Percentiles rank a stretch among this genome's conserved stretches.
Conservation (phyloP, 1,140 invertebrate species). For the Drosophila varians region DNA sequence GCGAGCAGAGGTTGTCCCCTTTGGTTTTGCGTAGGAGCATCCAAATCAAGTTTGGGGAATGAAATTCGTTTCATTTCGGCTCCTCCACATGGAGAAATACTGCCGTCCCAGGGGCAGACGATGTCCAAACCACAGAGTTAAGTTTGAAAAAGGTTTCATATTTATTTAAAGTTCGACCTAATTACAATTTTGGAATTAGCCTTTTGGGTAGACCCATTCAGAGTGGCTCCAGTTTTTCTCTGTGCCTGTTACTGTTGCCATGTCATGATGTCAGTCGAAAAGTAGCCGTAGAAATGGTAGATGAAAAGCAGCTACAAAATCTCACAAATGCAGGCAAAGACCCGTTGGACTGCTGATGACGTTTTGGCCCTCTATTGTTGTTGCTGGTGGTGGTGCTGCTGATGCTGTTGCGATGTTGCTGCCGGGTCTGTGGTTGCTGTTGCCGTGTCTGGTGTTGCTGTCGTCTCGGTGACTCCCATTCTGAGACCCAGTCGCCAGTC, state of each 20-base stretch:
- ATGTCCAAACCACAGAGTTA: neutral
- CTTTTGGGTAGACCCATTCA: neutral
- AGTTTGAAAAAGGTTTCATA: neutral
- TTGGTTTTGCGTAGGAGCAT: slow-evolving; percentile 40
- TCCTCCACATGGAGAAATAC: slow-evolving; percentile 9
- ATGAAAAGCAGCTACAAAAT: slow-evolving; percentile 45
- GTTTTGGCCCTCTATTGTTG: slow-evolving; percentile 44
- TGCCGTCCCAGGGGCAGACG: no score
- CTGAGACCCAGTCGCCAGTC: slow-evolving; percentile 28
- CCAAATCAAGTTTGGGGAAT: slow-evolving; percentile 66
- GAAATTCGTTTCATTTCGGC: slow-evolving; percentile 40
- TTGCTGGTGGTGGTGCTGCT: slow-evolving; percentile 14
- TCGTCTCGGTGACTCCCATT: slow-evolving; percentile 32
- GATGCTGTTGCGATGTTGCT: neutral
- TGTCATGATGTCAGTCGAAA: slow-evolving; percentile 12
- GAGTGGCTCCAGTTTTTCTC: slow-evolving; percentile 3
- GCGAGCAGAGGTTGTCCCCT: slow-evolving; percentile 52
- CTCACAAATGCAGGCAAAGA: slow-evolving; percentile 47
- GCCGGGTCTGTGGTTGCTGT: slow-evolving; percentile 5
- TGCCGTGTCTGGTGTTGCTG: slow-evolving; percentile 15
- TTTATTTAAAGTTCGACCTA: neutral
- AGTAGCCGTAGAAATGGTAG: slow-evolving; percentile 37
- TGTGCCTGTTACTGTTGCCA: slow-evolving; percentile 2
- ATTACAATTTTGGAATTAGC: no score
- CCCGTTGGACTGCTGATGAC: slow-evolving; percentile 51